Percentiles rank a stretch among this genome's conserved stretches.
phyloP scores from a whole-genome alignment of 35 echinoderm and acorn worm species.

The Lytechinus variegatus region DNA sequence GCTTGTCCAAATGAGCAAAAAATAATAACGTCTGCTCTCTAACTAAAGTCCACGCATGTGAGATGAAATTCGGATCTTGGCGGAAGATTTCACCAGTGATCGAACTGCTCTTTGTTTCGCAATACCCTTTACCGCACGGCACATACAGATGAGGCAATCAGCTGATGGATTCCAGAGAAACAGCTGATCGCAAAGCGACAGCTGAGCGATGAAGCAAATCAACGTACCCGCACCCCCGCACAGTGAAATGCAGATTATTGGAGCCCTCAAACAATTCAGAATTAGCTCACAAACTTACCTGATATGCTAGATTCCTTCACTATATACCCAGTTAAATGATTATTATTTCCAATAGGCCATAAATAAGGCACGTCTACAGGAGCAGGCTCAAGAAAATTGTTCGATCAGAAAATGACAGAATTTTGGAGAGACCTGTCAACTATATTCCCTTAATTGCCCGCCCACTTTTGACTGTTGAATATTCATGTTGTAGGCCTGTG shows the following conservation, averaged over 20 bases:
- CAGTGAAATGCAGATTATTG: neutral
- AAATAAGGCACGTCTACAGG: neutral
- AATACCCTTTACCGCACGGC: conserved; percentile 43
- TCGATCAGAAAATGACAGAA: neutral
- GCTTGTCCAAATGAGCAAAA: neutral
- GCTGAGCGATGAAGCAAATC: neutral
- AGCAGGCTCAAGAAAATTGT: neutral
- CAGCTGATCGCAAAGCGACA: conserved; percentile 32
- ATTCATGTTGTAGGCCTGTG: neutral
- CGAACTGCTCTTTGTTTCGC: conserved; percentile 37
- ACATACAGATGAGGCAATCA: conserved; percentile 22
- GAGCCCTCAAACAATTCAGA: neutral
- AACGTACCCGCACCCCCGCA: neutral
- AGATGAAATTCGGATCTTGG: neutral
- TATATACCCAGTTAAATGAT: neutral
- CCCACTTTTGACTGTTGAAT: neutral
- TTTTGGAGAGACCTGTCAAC: neutral
- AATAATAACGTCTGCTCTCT: neutral
- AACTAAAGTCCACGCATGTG: neutral
- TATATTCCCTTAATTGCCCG: neutral
- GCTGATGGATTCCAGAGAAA: conserved; percentile 25
- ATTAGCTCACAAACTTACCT: neutral
- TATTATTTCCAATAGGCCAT: neutral
- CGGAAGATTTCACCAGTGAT: neutral
- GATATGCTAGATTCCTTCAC: neutral